These are phyloP conservation scores for Arion vulgaris DNA, from an alignment of 1,140 invertebrate species.

Conservation along the genomic window DNA sequence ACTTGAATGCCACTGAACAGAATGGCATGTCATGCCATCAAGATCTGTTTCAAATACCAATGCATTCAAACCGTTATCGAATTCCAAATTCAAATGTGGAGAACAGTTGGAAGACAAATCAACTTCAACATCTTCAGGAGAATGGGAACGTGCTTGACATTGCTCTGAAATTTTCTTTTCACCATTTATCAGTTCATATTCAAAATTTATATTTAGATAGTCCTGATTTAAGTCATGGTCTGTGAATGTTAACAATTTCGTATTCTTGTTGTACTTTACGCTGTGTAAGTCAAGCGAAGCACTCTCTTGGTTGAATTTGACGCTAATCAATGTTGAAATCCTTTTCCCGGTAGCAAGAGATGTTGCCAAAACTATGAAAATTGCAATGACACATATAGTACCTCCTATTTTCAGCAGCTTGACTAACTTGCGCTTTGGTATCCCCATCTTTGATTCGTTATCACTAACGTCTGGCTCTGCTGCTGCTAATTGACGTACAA, in stretches of 20 bases:
- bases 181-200: not conserved
- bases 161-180: not conserved
- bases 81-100: not conserved
- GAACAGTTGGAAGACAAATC: not conserved
- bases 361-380: not conserved
- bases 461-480: no score
- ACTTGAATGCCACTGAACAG: constrained; percentile 16
- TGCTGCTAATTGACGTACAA: no score
- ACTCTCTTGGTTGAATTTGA: not conserved
- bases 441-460: not conserved
- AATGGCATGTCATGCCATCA: constrained; percentile 16
- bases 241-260: not conserved
- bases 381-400: not conserved
- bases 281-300: not conserved
- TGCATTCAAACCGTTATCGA: not conserved
- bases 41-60: constrained; percentile 4
- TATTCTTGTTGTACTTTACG: not conserved
- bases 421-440: constrained; percentile 4
- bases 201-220: not conserved
- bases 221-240: not conserved
- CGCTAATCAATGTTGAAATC: not conserved
- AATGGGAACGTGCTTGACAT: not conserved
- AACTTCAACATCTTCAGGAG: not conserved
- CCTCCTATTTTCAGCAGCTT: constrained; percentile 18
- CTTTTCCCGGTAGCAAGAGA: not conserved